Base-by-base conservation (phyloP, 2,797 vertebrate genomes). In the Eidolon dupreanum region DNA sequence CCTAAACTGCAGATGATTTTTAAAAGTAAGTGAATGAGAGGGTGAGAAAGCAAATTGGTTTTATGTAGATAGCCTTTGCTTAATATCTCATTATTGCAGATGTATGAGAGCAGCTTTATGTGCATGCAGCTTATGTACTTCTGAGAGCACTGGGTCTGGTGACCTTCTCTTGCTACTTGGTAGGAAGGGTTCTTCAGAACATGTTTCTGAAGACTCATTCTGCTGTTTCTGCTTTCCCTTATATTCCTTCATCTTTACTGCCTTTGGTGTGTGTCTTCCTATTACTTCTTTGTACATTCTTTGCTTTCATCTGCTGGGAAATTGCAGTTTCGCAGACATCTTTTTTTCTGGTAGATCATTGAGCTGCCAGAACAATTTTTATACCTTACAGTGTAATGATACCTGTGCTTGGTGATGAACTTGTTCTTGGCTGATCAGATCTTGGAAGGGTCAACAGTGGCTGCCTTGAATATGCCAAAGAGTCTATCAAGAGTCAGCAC, bases 21-120 rank as follows among this genome's bases (percentile, higher is more conserved):
- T 85, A 89, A 89, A 83, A 83, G 79, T 55, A 86, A 66, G 4
- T 7, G 31, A 73, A 38, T 70, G 81, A 74, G 68, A 49, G 68
- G 17, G 15, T 89, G 65, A 90, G 84, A 61, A 92, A 61, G 15
- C 70, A 77, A 77, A 28, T 94, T 84, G 79, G 55, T 91, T 94
- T 94, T 36, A 17, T 22, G 19, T 49, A 20, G 31, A 26, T 71
- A 49, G 86, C 43, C 84, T 90, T 78, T 81, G 74, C 63, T 88
- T 53, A 63, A 15, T 31, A 24, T 12, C 83, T 3, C 13, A 2
- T 36, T 73, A 26, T 51, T 16, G 22, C 63, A 88, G 61, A 93
- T 41, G 61, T 24, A 9, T 1, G 16, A 61, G 78, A 85, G 43
- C 20, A n/a, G 15, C 53, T 38, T 16, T 78, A 31, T 49, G 49